phyloP scores from a whole-genome alignment of 2,888 invertebrate genomes.

The Pheosia gnoma region DNA sequence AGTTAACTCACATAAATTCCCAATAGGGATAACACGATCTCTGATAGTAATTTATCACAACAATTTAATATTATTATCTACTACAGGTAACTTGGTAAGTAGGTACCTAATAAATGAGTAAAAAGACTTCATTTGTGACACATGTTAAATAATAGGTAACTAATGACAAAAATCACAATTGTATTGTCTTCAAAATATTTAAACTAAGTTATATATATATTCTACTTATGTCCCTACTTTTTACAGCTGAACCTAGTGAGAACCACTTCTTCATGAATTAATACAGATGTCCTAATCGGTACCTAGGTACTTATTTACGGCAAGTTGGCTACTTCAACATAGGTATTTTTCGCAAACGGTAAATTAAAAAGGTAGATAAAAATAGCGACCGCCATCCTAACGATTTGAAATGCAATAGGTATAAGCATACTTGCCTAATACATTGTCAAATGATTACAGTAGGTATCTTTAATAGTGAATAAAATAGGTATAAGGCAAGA shows the following conservation, averaged over 20 bases:
- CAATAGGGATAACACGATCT: slow-evolving; percentile 3
- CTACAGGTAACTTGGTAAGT: not conserved
- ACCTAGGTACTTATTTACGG: too few relatives aligned
- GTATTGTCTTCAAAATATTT: slow-evolving; percentile 1
- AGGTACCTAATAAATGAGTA: not conserved
- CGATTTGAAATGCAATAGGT: not conserved
- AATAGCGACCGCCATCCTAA: not conserved
- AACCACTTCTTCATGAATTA: too few relatives aligned
- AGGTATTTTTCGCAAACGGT: too few relatives aligned
- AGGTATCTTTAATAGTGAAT: too few relatives aligned
- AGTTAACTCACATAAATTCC: slow-evolving; percentile 1
- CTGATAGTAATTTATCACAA: not conserved
- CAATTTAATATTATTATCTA: not conserved
- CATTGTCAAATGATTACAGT: too few relatives aligned
- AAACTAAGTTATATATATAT: not conserved
- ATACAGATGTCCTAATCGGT: too few relatives aligned
- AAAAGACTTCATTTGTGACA: not conserved
- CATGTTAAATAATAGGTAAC: not conserved
- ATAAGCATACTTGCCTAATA: not conserved
- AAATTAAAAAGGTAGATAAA: too few relatives aligned
- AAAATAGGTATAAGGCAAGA: not conserved
- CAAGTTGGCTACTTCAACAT: too few relatives aligned
- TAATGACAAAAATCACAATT: slow-evolving; percentile 2
- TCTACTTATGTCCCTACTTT: not conserved
- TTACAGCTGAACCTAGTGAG: too few relatives aligned